Evolutionary conservation across 2,888 invertebrate genomes (phyloP), one percentile per base, ranked within the genome.

Genomic region (Theretra japonica): DNA sequence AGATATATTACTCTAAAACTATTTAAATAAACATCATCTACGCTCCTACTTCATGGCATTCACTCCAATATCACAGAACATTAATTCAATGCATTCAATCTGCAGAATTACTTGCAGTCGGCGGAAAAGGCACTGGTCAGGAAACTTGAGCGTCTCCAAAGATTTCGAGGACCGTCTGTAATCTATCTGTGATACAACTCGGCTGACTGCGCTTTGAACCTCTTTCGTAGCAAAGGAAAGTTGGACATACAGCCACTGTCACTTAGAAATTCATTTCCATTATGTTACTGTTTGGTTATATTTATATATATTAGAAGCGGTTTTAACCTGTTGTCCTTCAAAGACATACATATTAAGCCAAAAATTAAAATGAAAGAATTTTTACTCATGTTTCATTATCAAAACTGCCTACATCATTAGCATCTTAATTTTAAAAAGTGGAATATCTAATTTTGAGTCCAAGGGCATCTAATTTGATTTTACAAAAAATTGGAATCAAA

Each of bases 171-270:
- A 23, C 23, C 48, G 48, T 65, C 48, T 65, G 41, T 23, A 65
- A 23, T 25, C 65, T 53, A 53, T 53, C 53, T 53, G 41, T 4
- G 41, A 65, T 8, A 59, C 17, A n/a, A 33, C 11, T 33, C 21
- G 33, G 7, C 53, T 53, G n/a, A n/a, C 15, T 65, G 62, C 23
- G 41, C 62, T 65, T 65, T 65, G 23, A 65, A 65, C 41, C 62
- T 21, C 41, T 53, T 53, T n/a, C 53, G 41, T 65, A 65, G 23
- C 41, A 41, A 65, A 65, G 62, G 21, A 65, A 65, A 65, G 30
- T 62, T 53, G 53, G 11, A 62, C 65, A 65, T 15, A 65, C 65
- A 65, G 48, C 30, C 60, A 23, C 21, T 1, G 23, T 15, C 23
- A 15, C 41, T 48, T 65, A 23, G 48, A 41, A 48, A 65, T 65